A percentile compares a stretch with the other conserved stretches of the same genome.
Conservation (phyloP, 2,888 invertebrate genomes). For the Lamellibrachia satsuma region DNA sequence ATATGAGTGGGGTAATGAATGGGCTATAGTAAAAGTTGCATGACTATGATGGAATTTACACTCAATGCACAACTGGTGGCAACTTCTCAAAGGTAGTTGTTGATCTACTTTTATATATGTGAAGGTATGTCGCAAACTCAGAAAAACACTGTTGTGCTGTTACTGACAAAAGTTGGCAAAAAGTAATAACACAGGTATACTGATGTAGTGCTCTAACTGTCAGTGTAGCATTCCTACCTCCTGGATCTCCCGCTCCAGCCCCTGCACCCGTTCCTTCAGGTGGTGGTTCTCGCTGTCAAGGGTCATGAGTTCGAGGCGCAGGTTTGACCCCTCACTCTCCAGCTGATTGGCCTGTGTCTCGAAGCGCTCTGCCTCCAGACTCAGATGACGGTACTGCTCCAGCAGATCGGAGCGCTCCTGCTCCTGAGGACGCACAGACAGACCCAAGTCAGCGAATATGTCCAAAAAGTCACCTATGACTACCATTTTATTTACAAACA, state of each 20-base stretch:
- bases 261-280: conserved; percentile 58
- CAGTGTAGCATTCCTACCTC: conserved; percentile 46
- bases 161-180: too few species aligned
- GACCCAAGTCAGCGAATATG: neutral
- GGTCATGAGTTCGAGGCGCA: conserved; percentile 63
- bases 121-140: too few species aligned
- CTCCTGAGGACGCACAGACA: conserved; percentile 49
- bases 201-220: too few species aligned
- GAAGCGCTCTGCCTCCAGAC: conserved; percentile 62
- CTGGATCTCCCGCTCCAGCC: conserved; percentile 58
- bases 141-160: too few species aligned
- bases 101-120: too few species aligned
- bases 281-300: conserved; percentile 62
- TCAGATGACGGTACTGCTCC: conserved; percentile 64
- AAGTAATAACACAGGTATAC: too few species aligned
- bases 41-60: neutral
- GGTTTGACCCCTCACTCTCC: conserved; percentile 64
- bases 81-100: too few species aligned
- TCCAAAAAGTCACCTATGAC: neutral
- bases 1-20: too few species aligned
- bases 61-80: too few species aligned
- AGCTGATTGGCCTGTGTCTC: conserved; percentile 63
- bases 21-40: too few species aligned
- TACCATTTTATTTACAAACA: neutral
- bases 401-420: conserved; percentile 61